Evolutionary conservation across 2,113 vertebrate genomes (phyloP).

Genomic region (Deroptyus accipitrinus): DNA sequence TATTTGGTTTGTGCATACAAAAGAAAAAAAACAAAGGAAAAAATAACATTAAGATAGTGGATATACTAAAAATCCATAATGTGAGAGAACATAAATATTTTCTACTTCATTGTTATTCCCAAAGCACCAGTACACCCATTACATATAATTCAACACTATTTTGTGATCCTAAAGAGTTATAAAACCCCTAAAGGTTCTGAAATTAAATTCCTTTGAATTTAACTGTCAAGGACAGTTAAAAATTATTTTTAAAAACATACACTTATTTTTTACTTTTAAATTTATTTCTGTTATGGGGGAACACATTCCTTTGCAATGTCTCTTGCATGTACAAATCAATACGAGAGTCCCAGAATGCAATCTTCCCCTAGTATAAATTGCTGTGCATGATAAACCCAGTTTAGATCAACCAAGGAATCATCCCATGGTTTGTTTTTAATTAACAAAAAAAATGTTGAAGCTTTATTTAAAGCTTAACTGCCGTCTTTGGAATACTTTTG

Average conservation of each 20-base stretch:
- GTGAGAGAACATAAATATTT: not conserved
- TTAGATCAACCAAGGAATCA: not conserved
- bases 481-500: not conserved
- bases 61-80: not conserved
- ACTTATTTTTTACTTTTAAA: not conserved
- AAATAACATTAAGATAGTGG: not conserved
- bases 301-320: not conserved
- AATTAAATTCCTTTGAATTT: not conserved
- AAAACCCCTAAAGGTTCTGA: not conserved
- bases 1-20: not conserved
- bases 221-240: not conserved
- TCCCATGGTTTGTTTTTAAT: not conserved
- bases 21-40: not conserved
- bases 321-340: not conserved
- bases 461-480: not conserved
- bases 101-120: not conserved
- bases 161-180: not conserved
- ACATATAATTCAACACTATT: not conserved
- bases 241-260: not conserved
- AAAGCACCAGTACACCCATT: not conserved
- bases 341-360: not conserved
- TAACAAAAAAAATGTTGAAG: not conserved
- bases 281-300: not conserved
- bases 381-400: not conserved
- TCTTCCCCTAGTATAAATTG: not conserved